Percentiles rank a stretch among this genome's conserved stretches.
phyloP scores from a whole-genome alignment of 2,113 vertebrate species.

The Tragelaphus scriptus region DNA sequence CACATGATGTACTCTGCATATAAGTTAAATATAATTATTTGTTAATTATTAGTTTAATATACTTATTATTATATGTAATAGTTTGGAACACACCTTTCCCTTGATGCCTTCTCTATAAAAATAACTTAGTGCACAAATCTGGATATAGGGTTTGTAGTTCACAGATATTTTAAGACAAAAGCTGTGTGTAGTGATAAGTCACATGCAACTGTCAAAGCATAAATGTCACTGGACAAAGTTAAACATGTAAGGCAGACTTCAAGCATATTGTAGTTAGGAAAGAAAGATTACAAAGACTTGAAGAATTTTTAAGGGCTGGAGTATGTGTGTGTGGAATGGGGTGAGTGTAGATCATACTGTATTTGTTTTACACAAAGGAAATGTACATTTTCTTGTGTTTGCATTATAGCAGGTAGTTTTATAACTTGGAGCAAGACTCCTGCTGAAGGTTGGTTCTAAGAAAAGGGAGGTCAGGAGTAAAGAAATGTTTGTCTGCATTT shows the following conservation, averaged over 20 bases:
- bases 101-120: background rate
- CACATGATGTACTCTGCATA: background rate
- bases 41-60: background rate
- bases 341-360: accelerated
- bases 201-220: background rate
- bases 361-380: background rate
- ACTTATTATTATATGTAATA: background rate
- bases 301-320: background rate
- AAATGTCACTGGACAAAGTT: background rate
- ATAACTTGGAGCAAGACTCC: background rate
- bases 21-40: background rate
- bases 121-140: background rate
- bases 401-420: background rate
- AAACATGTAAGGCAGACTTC: background rate
- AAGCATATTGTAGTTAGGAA: background rate
- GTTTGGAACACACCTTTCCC: background rate
- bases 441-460: background rate
- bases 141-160: background rate
- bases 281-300: background rate
- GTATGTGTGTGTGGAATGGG: background rate
- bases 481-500: background rate
- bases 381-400: background rate
- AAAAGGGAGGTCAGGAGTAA: background rate
- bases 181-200: background rate
- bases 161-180: background rate